Percentiles rank a stretch among this genome's conserved stretches.
Conservation (phyloP, 2,113 vertebrate genomes). For the Tretioscincus oriximinensis region DNA sequence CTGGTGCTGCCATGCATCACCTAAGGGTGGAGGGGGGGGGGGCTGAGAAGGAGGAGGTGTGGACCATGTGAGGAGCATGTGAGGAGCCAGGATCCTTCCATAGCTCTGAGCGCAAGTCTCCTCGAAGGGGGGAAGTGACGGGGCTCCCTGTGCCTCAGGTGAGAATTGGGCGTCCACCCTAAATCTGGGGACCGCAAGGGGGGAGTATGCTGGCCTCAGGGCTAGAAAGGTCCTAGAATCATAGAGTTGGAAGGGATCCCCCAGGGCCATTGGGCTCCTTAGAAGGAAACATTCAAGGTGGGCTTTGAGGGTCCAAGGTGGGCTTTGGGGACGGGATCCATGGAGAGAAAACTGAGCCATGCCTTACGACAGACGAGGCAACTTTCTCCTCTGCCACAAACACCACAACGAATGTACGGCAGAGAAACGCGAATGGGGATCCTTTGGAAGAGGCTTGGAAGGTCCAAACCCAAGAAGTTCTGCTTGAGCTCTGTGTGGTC, state of each 20-base stretch:
- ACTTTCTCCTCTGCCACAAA: slow-evolving; percentile 30
- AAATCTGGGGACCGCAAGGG: slow-evolving; percentile 39
- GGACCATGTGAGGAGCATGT: neutral
- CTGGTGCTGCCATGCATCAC: neutral
- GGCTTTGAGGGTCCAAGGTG: too few relatives aligned
- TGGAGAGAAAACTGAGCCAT: too few relatives aligned
- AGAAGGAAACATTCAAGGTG: neutral
- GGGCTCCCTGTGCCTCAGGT: slow-evolving; percentile 30
- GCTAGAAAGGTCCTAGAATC: slow-evolving; percentile 24
- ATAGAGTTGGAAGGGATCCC: neutral
- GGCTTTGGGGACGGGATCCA: neutral
- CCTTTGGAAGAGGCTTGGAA: slow-evolving; percentile 12
- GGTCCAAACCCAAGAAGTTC: neutral
- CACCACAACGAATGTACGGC: neutral
- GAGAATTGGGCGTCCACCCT: slow-evolving; percentile 50
- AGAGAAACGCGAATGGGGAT: neutral
- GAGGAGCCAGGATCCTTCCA: too few relatives aligned
- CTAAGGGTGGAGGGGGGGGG: too few relatives aligned
- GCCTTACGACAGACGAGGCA: neutral
- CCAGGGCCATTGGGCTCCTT: neutral
- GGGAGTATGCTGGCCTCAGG: slow-evolving; percentile 23
- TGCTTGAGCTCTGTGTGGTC: neutral
- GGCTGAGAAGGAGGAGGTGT: neutral
- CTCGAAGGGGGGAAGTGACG: neutral
- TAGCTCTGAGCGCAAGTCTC: slow-evolving; percentile 34